phyloP scores from a whole-genome alignment of 2,888 invertebrate species.

The Hymenopus coronatus region DNA sequence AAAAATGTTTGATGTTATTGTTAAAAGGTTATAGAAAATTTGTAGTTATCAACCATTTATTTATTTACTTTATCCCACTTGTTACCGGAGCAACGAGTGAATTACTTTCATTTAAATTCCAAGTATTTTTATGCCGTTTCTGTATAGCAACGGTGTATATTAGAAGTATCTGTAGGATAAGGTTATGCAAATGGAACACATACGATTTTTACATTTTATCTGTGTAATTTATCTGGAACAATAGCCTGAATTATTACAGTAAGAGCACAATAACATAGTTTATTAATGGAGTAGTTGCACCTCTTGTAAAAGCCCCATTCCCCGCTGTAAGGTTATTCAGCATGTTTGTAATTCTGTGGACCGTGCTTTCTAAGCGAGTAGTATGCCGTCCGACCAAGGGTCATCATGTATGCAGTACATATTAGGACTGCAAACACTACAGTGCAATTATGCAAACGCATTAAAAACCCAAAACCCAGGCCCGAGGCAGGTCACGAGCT shows the following conservation, averaged over 20 bases:
- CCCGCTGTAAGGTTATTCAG: background rate
- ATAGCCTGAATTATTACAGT: background rate
- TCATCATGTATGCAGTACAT: background rate
- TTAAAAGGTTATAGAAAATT: too few relatives aligned
- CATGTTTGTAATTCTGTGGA: background rate
- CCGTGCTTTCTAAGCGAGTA: background rate
- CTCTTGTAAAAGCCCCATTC: background rate
- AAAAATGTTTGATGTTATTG: too few relatives aligned
- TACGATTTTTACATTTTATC: too few relatives aligned
- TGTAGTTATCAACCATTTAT: too few relatives aligned
- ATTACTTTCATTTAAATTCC: too few relatives aligned
- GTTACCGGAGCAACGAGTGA: too few relatives aligned
- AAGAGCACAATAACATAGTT: background rate
- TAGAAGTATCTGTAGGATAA: too few relatives aligned
- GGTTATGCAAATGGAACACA: too few relatives aligned
- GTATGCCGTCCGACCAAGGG: background rate
- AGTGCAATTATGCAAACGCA: background rate
- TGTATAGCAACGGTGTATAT: too few relatives aligned
- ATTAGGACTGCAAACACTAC: background rate
- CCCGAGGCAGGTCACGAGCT: background rate
- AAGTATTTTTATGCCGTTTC: too few relatives aligned
- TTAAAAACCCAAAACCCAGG: background rate
- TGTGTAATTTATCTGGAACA: too few relatives aligned
- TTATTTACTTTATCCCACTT: too few relatives aligned
- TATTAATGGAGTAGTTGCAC: background rate